Evolutionary conservation across 2,888 invertebrate species (phyloP).

Genomic region (Odontothrips loti): DNA sequence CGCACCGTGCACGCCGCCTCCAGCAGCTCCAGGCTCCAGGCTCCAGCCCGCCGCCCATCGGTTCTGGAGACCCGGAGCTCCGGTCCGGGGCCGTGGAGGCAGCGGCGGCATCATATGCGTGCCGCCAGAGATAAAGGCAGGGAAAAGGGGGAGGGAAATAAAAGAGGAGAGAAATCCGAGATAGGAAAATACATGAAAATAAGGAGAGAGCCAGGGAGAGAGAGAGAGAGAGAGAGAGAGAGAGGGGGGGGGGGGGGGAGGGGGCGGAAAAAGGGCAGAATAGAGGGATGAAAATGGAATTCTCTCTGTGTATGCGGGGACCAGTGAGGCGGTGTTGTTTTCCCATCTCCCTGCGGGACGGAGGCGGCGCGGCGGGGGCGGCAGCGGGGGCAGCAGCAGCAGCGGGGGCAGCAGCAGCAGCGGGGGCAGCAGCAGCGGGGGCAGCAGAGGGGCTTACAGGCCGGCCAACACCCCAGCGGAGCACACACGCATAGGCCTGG

Average conservation of each 20-base stretch:
- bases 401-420: not conserved
- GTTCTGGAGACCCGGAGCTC: too few relatives aligned
- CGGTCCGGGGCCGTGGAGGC: too few relatives aligned
- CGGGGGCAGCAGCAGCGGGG: not conserved
- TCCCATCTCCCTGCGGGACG: constrained; percentile 1
- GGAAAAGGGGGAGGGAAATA: not conserved
- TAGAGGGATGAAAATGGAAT: constrained; percentile 11
- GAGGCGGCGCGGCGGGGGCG: not conserved
- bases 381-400: not conserved
- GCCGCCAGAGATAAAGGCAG: not conserved
- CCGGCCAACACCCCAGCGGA: too few relatives aligned
- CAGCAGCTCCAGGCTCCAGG: too few relatives aligned
- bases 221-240: not conserved
- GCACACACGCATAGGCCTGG: too few relatives aligned
- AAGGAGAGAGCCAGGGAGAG: not conserved
- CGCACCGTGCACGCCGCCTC: too few relatives aligned
- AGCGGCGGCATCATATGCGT: not conserved
- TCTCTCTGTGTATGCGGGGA: constrained; percentile 6
- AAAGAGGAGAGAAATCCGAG: constrained; percentile 9
- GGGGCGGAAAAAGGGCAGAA: not conserved
- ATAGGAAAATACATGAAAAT: constrained; percentile 8
- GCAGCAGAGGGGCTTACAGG: not conserved
- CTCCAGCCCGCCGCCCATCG: too few relatives aligned
- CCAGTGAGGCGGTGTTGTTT: constrained; percentile 17
- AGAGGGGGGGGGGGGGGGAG: not conserved